Conservation (phyloP, 2,888 invertebrate genomes). For the Cryptosula pallasiana region DNA sequence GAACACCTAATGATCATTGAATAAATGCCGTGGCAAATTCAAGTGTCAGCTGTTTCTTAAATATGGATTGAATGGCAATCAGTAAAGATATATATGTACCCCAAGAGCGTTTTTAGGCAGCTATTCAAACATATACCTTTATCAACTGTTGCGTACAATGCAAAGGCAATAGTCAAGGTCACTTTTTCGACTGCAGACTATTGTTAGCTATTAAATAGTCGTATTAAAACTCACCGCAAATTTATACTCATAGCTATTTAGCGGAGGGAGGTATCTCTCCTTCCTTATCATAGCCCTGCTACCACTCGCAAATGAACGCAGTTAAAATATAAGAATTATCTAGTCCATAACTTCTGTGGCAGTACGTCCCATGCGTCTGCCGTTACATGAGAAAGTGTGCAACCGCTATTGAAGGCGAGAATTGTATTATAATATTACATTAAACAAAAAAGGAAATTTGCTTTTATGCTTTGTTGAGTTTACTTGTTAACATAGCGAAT, state of each 20-base stretch:
- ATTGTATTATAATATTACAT: constrained; percentile 10
- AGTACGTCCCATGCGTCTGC: neutral
- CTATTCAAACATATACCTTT: no score
- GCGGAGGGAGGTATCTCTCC: constrained; percentile 9
- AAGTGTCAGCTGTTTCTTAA: neutral
- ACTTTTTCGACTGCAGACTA: no score
- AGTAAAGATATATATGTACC: no score
- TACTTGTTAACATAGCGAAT: neutral
- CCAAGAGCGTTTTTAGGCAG: no score
- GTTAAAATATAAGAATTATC: no score
- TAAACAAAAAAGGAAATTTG: constrained; percentile 23
- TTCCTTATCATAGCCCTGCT: neutral
- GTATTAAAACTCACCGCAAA: constrained; percentile 20
- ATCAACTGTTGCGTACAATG: no score
- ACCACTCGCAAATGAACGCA: neutral
- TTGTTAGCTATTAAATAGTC: no score
- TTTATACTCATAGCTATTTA: constrained; percentile 18
- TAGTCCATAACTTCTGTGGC: no score
- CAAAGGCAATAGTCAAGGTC: no score
- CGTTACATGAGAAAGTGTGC: neutral
- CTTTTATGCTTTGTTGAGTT: constrained; percentile 6
- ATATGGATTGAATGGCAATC: neutral
- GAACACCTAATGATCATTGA: neutral
- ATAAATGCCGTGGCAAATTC: no score
- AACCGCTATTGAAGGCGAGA: neutral